Conservation (phyloP, 2,888 invertebrate species). For the Stenoptilia bipunctidactyla region DNA sequence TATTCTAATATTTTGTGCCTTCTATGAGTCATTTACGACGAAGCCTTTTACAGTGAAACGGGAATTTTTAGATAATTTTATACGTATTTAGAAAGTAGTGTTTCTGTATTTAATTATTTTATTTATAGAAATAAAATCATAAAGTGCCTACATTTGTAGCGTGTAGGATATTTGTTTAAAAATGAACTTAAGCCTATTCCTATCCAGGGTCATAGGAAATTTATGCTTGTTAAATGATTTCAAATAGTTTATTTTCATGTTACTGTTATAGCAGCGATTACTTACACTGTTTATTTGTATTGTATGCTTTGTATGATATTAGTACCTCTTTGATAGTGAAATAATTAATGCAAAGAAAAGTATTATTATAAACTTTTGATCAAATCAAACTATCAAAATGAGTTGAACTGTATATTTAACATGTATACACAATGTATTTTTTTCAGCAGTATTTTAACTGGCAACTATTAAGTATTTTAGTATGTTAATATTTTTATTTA, state of each 20-base stretch:
- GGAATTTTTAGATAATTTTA: slow-evolving; percentile 53
- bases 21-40: slow-evolving; percentile 60
- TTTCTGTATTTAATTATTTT: slow-evolving; percentile 18
- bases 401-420: too few relatives aligned
- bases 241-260: slow-evolving; percentile 65
- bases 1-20: slow-evolving; percentile 48
- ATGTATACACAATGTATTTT: neutral
- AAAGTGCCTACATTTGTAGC: neutral
- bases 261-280: slow-evolving; percentile 20
- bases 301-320: slow-evolving; percentile 14
- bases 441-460: neutral
- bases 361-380: too few relatives aligned
- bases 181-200: neutral
- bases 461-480: too few relatives aligned
- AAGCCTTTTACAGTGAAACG: slow-evolving; percentile 48
- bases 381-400: too few relatives aligned
- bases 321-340: slow-evolving; percentile 14
- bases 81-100: slow-evolving; percentile 34
- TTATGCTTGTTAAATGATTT: slow-evolving; percentile 58
- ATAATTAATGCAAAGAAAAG: slow-evolving; percentile 10
- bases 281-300: neutral
- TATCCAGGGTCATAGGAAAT: neutral
- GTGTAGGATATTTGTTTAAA: neutral
- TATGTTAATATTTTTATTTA: too few relatives aligned
- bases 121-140: neutral